phyloP scores from a whole-genome alignment of 2,113 vertebrate species.

The Cochlearius cochlearius region DNA sequence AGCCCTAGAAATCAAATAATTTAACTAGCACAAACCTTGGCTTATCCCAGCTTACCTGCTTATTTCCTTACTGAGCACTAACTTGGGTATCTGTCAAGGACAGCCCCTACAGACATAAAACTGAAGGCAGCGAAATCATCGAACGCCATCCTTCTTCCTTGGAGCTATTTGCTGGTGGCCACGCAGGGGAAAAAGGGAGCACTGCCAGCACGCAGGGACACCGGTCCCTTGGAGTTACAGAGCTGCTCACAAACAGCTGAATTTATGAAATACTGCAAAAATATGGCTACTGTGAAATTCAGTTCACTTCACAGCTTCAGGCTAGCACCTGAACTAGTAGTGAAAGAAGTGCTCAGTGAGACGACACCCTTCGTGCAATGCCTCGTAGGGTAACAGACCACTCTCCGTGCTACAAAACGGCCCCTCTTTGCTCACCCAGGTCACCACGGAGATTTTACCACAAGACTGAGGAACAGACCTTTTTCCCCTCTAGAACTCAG shows the following conservation, averaged over 20 bases:
- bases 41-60: background rate
- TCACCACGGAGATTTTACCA: background rate
- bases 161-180: background rate
- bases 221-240: background rate
- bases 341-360: background rate
- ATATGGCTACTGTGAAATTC: background rate
- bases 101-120: background rate
- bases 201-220: background rate
- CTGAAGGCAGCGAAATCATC: background rate
- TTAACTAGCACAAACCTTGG: background rate
- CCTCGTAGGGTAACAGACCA: background rate
- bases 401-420: no score
- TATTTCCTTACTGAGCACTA: background rate
- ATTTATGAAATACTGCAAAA: background rate
- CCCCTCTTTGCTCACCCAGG: background rate
- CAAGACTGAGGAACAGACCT: background rate
- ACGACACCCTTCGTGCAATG: no score
- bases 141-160: rapidly evolving
- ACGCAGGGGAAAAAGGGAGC: rapidly evolving
- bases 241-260: background rate
- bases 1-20: background rate
- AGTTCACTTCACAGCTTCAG: background rate
- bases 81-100: background rate
- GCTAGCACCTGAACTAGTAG: background rate
- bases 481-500: background rate